Evolutionary conservation across 2,888 invertebrate genomes (phyloP).

Genomic region (Drosophila yooni): DNA sequence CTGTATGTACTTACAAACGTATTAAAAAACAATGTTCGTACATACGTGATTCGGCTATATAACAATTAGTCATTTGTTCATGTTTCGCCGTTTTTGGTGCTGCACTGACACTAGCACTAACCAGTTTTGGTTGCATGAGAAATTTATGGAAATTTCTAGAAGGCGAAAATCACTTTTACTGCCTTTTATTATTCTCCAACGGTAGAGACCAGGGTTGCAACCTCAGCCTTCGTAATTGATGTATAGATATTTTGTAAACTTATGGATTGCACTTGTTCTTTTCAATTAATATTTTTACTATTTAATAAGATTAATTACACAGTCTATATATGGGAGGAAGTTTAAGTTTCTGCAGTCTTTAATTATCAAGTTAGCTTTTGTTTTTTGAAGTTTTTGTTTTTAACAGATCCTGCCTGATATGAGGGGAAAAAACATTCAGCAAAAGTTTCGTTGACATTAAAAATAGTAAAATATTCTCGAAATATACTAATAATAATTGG

Average conservation of each 20-base stretch:
- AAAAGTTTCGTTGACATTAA: slow-evolving; percentile 19
- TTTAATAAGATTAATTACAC: background rate
- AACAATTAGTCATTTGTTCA: slow-evolving; percentile 38
- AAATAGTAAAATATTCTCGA: background rate
- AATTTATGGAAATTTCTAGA: slow-evolving; percentile 34
- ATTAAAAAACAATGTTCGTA: background rate
- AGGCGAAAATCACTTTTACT: slow-evolving; percentile 23
- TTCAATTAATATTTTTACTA: no score
- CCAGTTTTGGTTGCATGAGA: slow-evolving; percentile 43
- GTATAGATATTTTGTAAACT: background rate
- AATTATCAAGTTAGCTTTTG: background rate
- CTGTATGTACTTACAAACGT: slow-evolving; percentile 2
- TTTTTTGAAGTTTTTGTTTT: slow-evolving; percentile 7
- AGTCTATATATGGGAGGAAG: background rate
- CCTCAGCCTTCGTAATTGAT: slow-evolving; percentile 17
- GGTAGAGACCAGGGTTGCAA: slow-evolving; percentile 25
- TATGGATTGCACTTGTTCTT: background rate
- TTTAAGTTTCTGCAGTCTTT: background rate
- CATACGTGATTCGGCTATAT: slow-evolving; percentile 19
- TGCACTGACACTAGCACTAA: slow-evolving; percentile 37
- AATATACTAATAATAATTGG: slow-evolving; percentile 12
- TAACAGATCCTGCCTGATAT: slow-evolving; percentile 6
- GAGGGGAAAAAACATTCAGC: background rate
- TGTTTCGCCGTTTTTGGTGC: slow-evolving; percentile 31
- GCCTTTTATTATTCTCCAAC: slow-evolving; percentile 5